Base-by-base conservation (phyloP, 2,797 vertebrate species). In the Chelonia mydas region DNA sequence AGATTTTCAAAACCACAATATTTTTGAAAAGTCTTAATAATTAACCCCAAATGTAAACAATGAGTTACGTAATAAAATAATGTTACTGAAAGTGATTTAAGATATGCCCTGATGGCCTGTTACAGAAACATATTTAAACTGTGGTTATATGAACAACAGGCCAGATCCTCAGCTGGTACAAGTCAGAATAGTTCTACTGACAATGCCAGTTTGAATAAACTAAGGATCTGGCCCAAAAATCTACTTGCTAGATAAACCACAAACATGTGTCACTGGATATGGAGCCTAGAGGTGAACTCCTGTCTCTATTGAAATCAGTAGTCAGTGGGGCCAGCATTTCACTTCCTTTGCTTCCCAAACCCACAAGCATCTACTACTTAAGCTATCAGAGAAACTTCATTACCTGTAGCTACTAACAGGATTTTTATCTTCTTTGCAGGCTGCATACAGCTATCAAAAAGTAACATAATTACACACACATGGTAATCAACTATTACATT, bases 391-490 rank as follows among this genome's bases (percentile, higher is more conserved):
- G 81, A 86, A 25, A 72, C 23, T 28, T 68, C 81, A 54, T 10
- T 12, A 47, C 77, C 61, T 10, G 25, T 17, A 55, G 15, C 5
- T 82, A 84, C 6, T 61, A 86, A 41, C 12, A 72, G 37, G 0
- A 0, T 11, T 84, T 83, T 55, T 25, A 49, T 55, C 25, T n/a
- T 6, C 79, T 65, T 15, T n/a, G n/a, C 41, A 76, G 2, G 5
- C 5, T 81, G 17, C 86, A 77, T 10, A 9, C 19, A 76, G 1
- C 7, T 68, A 28, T 74, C 6, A 72, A 17, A 90, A 80, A 84
- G 80, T 55, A 0, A 31, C 11, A 5, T 16, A 78, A 72, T 82
- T 28, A 4, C 3, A n/a, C 6, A 19, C 0, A 28, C 2, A 45
- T 33, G 13, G 27, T 92, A 68, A 49, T 68, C 3, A 59, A 28